Conservation (phyloP, 1,140 invertebrate genomes). For the Trypoxylus dichotomus region DNA sequence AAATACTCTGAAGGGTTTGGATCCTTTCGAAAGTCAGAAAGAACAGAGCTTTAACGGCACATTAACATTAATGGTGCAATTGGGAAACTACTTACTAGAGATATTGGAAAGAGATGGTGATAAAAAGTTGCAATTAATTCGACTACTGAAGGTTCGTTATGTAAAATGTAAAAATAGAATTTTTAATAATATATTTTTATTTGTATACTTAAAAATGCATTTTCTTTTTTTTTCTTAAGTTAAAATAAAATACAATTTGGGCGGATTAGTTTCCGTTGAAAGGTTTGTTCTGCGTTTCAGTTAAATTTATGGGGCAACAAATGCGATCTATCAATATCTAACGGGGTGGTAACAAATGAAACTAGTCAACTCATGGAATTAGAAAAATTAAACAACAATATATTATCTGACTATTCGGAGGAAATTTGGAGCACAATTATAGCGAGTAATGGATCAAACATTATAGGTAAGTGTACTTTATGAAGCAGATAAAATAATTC, state of each 20-base stretch:
- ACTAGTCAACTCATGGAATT: constrained; percentile 49
- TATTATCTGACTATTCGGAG: constrained; percentile 70
- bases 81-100: constrained; percentile 58
- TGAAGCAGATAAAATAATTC: neutral
- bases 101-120: constrained; percentile 53
- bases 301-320: constrained; percentile 75
- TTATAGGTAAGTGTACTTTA: constrained; percentile 49
- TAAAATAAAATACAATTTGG: neutral
- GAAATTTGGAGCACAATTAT: constrained; percentile 58
- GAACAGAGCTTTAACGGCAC: constrained; percentile 61
- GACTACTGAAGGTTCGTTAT: constrained; percentile 59
- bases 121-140: constrained; percentile 56
- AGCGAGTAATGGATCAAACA: constrained; percentile 17
- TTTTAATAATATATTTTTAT: neutral
- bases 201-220: neutral
- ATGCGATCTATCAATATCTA: constrained; percentile 87
- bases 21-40: constrained; percentile 80
- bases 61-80: constrained; percentile 59
- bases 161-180: neutral
- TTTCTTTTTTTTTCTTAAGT: neutral
- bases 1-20: constrained; percentile 65
- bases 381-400: constrained; percentile 64
- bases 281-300: constrained; percentile 45
- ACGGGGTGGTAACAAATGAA: constrained; percentile 57
- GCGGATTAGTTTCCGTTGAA: neutral